Evolutionary conservation across 2,113 vertebrate genomes (phyloP).

Genomic region (Delphinus delphis): DNA sequence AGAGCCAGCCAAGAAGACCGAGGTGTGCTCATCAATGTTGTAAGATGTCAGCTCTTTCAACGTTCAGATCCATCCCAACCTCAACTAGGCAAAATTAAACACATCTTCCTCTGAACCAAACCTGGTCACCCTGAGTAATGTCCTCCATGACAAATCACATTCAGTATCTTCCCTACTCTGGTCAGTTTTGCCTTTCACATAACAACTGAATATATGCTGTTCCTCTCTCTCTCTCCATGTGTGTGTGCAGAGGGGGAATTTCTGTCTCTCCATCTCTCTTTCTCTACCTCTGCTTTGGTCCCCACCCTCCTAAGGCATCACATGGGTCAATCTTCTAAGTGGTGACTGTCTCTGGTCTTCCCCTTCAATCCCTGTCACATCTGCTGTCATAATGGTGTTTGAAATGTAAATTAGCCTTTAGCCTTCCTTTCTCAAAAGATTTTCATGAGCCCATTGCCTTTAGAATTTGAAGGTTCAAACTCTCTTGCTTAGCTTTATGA

Average conservation of each 20-base stretch:
- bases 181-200: not conserved
- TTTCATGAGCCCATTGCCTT: not conserved
- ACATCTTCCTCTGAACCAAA: not conserved
- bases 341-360: not conserved
- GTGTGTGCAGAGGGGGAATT: too few species aligned
- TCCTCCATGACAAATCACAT: not conserved
- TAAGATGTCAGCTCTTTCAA: not conserved
- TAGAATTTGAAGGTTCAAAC: not conserved
- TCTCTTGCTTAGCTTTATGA: not conserved
- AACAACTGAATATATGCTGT: not conserved
- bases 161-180: not conserved
- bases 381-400: not conserved
- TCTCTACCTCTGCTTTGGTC: not conserved
- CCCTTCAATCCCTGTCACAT: not conserved
- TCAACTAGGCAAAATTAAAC: not conserved
- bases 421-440: not conserved
- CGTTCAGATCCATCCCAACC: not conserved
- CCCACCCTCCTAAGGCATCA: not conserved
- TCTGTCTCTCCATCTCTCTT: not conserved
- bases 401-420: not conserved
- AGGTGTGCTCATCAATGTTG: not conserved
- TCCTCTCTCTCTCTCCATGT: too few species aligned
- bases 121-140: not conserved
- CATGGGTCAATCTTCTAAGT: not conserved
- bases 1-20: not conserved